phyloP scores from a whole-genome alignment of 2,113 vertebrate genomes.

The Dromaius novaehollandiae region DNA sequence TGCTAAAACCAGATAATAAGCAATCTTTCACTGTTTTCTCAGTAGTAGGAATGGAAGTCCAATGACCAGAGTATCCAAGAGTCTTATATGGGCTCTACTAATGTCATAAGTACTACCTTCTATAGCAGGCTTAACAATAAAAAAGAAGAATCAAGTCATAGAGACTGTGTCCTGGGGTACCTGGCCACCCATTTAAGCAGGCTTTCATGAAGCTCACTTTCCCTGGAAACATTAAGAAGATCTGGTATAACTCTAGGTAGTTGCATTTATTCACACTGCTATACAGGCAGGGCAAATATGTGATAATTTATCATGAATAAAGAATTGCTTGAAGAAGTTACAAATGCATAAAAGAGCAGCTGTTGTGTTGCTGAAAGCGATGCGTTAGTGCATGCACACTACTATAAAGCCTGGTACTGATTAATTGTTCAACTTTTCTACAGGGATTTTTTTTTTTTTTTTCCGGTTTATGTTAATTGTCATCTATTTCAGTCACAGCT shows the following conservation, averaged over 20 bases:
- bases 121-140: neutral
- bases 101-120: neutral
- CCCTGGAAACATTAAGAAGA: neutral
- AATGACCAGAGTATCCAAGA: neutral
- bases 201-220: neutral
- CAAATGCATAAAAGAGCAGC: constrained; percentile 58
- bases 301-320: constrained; percentile 48
- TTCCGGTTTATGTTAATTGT: constrained; percentile 34
- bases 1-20: neutral
- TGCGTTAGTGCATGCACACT: constrained; percentile 8
- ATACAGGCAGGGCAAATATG: constrained; percentile 4
- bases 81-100: neutral
- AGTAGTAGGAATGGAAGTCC: neutral
- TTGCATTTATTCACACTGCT: constrained; percentile 22
- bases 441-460: constrained; percentile 28
- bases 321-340: constrained; percentile 49
- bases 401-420: neutral
- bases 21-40: neutral
- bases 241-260: neutral
- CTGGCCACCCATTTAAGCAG: rapidly evolving
- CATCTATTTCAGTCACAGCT: constrained; percentile 27
- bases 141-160: neutral
- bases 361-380: constrained; percentile 42
- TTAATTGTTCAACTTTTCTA: constrained; percentile 53
- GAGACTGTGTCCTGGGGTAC: neutral